phyloP scores from a whole-genome alignment of 2,888 invertebrate species.

The Caenorhabditis panamensis region DNA sequence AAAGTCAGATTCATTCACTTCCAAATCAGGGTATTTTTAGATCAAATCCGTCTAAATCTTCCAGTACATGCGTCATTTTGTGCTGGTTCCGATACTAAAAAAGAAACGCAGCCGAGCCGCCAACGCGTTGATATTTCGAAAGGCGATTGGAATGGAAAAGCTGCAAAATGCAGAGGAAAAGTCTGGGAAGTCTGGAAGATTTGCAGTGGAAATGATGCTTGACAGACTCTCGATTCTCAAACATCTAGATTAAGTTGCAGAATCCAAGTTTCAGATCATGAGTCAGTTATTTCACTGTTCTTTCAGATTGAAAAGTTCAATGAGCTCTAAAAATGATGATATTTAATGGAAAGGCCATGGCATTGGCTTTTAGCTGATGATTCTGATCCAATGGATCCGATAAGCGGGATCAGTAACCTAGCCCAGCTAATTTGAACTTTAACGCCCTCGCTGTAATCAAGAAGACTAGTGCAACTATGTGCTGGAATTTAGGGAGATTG shows the following conservation, averaged over 20 bases:
- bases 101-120: too few relatives aligned
- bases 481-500: neutral
- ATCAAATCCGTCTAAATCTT: neutral
- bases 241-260: neutral
- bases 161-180: neutral
- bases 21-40: neutral
- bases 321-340: neutral
- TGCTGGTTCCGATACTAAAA: too few relatives aligned
- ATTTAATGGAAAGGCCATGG: neutral
- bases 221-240: neutral
- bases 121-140: slow-evolving; percentile 5
- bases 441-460: too few relatives aligned
- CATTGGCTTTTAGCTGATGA: neutral
- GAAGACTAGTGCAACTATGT: too few relatives aligned
- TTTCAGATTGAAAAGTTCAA: too few relatives aligned
- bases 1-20: neutral
- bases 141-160: neutral
- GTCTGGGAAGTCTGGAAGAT: neutral
- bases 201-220: neutral
- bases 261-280: neutral
- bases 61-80: neutral
- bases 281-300: neutral
- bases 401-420: too few relatives aligned
- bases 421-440: too few relatives aligned
- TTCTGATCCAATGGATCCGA: too few relatives aligned